Percentiles rank a stretch among this genome's conserved stretches.
Evolutionary conservation across 2,797 vertebrate genomes (phyloP).

Genomic region (Silurus aristotelis): DNA sequence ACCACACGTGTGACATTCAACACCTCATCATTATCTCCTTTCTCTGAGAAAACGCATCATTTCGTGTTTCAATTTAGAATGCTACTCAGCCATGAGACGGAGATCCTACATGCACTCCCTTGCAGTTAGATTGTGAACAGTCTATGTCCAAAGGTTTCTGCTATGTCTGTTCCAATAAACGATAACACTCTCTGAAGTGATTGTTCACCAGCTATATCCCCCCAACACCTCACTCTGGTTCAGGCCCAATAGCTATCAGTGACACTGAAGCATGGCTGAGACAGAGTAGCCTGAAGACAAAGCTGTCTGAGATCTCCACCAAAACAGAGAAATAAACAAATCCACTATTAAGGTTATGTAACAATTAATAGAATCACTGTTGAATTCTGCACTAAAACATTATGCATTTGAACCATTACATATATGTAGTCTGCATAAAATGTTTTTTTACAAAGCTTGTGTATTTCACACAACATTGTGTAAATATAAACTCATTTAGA

Average conservation of each 20-base stretch:
- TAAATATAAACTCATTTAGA: not conserved
- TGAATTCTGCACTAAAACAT: not conserved
- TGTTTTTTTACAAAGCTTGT: not conserved
- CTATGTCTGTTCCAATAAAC: conserved; percentile 55
- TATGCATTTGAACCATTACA: not conserved
- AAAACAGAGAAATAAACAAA: conserved; percentile 35
- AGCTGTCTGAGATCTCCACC: conserved; percentile 33
- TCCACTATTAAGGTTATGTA: conserved; percentile 10
- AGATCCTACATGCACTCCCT: not conserved
- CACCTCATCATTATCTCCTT: not conserved
- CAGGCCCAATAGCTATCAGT: conserved; percentile 56
- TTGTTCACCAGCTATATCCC: conserved; percentile 48
- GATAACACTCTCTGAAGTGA: conserved; percentile 54
- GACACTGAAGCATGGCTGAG: conserved; percentile 49
- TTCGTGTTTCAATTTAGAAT: conserved; percentile 19
- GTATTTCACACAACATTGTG: not conserved
- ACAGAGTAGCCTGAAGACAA: conserved; percentile 44
- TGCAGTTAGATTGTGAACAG: not conserved
- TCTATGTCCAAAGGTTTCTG: conserved; percentile 41
- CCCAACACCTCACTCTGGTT: not conserved
- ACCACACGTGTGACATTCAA: not conserved
- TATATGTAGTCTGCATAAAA: not conserved
- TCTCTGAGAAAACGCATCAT: conserved; percentile 1
- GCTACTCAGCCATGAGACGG: conserved; percentile 25
- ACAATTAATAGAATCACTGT: conserved; percentile 1